Conservation (phyloP, 2,797 vertebrate species). For the Sebastes trivittatus region DNA sequence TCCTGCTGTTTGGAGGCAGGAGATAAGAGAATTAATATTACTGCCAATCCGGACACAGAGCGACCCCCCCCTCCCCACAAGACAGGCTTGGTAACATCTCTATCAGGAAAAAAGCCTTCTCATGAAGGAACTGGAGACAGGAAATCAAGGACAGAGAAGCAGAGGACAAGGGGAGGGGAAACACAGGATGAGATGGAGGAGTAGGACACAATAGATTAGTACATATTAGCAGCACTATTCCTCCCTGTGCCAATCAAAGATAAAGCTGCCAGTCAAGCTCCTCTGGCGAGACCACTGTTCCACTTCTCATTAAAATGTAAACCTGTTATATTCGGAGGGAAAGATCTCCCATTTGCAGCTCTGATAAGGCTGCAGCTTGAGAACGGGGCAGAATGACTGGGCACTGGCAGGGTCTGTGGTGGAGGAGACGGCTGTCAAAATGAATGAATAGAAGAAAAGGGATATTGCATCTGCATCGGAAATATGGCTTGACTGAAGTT, state of each 20-base stretch:
- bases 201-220: slow-evolving; percentile 43
- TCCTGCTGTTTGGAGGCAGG: slow-evolving; percentile 67
- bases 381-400: slow-evolving; percentile 35
- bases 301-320: slow-evolving; percentile 56
- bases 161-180: slow-evolving; percentile 20
- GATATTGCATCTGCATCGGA: slow-evolving; percentile 31
- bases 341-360: slow-evolving; percentile 34
- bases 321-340: slow-evolving; percentile 33
- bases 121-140: slow-evolving; percentile 18
- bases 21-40: slow-evolving; percentile 80
- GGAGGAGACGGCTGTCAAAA: slow-evolving; percentile 40
- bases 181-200: slow-evolving; percentile 20
- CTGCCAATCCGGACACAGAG: slow-evolving; percentile 45
- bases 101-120: slow-evolving; percentile 57
- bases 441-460: slow-evolving; percentile 39
- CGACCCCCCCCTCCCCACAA: slow-evolving; percentile 20
- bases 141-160: slow-evolving; percentile 50
- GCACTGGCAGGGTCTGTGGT: slow-evolving; percentile 13
- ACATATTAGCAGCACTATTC: slow-evolving; percentile 34
- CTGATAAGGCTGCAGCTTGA: slow-evolving; percentile 46
- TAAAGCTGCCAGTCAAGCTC: slow-evolving; percentile 61
- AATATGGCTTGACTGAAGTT: slow-evolving; percentile 39
- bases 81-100: slow-evolving; percentile 55
- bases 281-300: slow-evolving; percentile 19
- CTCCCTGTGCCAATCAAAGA: slow-evolving; percentile 65